Conservation (phyloP, 2,888 invertebrate species). For the Lasioglossum oenotherae region DNA sequence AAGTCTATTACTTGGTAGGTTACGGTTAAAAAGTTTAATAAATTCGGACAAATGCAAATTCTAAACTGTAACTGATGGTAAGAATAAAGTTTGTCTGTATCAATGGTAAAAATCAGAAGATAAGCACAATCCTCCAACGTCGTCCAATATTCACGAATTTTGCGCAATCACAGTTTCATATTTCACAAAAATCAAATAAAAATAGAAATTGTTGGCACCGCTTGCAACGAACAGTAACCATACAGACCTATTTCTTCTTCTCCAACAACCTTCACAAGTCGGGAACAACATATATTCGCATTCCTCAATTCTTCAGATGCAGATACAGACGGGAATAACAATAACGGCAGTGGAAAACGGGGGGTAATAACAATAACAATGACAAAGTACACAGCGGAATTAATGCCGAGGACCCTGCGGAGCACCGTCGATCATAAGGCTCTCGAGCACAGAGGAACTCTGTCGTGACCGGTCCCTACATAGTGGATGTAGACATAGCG, state of each 20-base stretch:
- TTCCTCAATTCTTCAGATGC: not conserved
- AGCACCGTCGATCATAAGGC: conserved; percentile 18
- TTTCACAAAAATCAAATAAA: not conserved
- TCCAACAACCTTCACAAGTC: not conserved
- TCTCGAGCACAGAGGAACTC: conserved; percentile 9
- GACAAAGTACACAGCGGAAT: not conserved
- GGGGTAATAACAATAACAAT: not conserved
- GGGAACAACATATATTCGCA: not conserved
- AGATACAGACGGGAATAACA: too few relatives aligned
- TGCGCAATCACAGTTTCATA: not conserved
- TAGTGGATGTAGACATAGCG: conserved; percentile 64
- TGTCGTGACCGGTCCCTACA: not conserved
- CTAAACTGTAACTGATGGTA: too few relatives aligned
- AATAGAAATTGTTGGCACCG: not conserved
- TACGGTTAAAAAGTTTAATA: too few relatives aligned
- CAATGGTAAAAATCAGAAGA: too few relatives aligned
- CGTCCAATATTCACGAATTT: not conserved
- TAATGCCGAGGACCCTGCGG: not conserved
- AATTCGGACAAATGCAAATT: too few relatives aligned
- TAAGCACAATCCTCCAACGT: too few relatives aligned
- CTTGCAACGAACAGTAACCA: not conserved
- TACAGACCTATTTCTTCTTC: not conserved
- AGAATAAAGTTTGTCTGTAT: too few relatives aligned
- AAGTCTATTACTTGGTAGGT: too few relatives aligned
- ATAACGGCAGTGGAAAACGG: not conserved